phyloP scores from a whole-genome alignment of 2,113 vertebrate genomes.

The Tupaia tana region DNA sequence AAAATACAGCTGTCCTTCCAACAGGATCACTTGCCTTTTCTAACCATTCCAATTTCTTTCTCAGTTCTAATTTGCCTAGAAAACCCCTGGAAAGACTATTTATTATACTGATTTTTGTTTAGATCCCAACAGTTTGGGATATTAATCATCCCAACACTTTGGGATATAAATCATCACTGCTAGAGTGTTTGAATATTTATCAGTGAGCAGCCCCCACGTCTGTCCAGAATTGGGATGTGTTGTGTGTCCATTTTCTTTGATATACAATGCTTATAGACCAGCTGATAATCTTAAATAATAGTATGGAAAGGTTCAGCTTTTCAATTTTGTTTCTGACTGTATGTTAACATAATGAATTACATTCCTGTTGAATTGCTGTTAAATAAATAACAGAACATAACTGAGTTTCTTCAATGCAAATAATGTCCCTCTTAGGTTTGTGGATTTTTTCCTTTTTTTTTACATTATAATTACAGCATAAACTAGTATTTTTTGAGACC shows the following conservation, averaged over 20 bases:
- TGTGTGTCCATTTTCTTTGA: not conserved
- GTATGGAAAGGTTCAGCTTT: conserved; percentile 11
- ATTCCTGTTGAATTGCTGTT: not conserved
- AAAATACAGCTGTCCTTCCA: not conserved
- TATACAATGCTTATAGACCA: not conserved
- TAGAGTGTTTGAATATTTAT: not conserved
- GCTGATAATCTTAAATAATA: not conserved
- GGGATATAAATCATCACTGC: not conserved
- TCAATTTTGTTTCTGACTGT: not conserved
- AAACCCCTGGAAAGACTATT: not conserved
- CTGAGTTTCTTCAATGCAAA: not conserved
- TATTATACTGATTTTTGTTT: not conserved
- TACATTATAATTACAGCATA: not conserved
- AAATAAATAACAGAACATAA: not conserved
- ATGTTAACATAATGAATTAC: not conserved
- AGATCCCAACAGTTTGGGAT: not conserved
- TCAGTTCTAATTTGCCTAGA: conserved; percentile 26
- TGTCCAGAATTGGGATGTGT: not conserved
- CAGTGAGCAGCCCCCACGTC: not conserved
- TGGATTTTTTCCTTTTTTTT: not conserved
- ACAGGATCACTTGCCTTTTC: not conserved
- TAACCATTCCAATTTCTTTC: not conserved
- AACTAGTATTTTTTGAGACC: conserved; percentile 2
- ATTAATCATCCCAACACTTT: not conserved
- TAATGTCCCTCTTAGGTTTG: not conserved